Base-by-base conservation (phyloP, 1,140 invertebrate genomes). In the Drosophila athabasca region DNA sequence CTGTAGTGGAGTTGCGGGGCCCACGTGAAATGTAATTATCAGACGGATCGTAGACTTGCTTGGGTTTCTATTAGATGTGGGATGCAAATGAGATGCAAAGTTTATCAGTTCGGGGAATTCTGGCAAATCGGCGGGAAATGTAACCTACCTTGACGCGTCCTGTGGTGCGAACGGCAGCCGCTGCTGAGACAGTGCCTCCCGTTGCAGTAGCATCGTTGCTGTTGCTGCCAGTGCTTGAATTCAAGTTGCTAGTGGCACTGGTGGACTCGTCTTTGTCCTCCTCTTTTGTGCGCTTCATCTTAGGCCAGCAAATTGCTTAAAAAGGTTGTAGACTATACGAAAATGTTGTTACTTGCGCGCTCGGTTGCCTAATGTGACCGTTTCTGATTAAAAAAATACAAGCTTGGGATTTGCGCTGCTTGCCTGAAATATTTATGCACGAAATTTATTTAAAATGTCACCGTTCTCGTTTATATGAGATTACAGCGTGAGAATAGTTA, bases 41-140 rank as follows among this genome's bases (percentile, higher is more conserved):
- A 0, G 95, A 95, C n/a, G 95, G 95, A 92, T 95, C 95, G 74
- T 95, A 95, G 1, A 95, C 95, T 69, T 94, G 94, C 73, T 94
- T 95, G 0, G 90, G 90, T 84, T 91, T 91, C 84, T 90, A 13
- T 39, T 13, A 13, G 11, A 4, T 39, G 35, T 11, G 11, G 39
- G 4, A 0, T 43, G 29, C 0, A 53, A 29, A 39, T 0, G 8
- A 9, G 41, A 24, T 0, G 13, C 0, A 6, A 7, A 46, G n/a
- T 8, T 19, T 19, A 0, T 24, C 2, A 6, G 22, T 51, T 6
- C 15, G 44, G 9, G 45, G 43, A 26, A 41, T 3, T 2, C 39
- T 24, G 4, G n/a, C 49, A 19, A 49, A 43, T 31, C 43, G 13
- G 58, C 17, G 46, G 5, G 22, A 31, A 55, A 41, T 19, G 6